A percentile compares a stretch with the other conserved stretches of the same genome.
Conservation (phyloP, 2,888 invertebrate genomes). For the Acleris literana region DNA sequence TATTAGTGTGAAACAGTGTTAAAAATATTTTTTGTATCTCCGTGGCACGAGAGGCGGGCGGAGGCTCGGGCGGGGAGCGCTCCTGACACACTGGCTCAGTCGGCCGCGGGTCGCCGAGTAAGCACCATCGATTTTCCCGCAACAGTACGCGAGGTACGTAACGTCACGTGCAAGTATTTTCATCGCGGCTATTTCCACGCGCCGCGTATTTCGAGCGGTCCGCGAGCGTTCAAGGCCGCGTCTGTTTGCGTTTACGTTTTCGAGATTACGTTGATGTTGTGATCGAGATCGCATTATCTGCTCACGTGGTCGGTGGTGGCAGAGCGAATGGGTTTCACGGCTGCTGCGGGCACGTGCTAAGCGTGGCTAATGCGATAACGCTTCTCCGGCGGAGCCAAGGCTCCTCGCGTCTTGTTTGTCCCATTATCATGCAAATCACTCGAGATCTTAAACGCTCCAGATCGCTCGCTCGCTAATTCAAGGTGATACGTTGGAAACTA, state of each 20-base stretch:
- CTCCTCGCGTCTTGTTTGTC: constrained; percentile 44
- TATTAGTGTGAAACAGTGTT: constrained; percentile 64
- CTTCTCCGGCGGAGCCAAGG: constrained; percentile 46
- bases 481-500: constrained; percentile 11
- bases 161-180: constrained; percentile 80
- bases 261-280: constrained; percentile 62
- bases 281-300: constrained; percentile 51
- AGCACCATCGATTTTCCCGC: constrained; percentile 82
- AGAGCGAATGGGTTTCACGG: constrained; percentile 71
- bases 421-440: constrained; percentile 45
- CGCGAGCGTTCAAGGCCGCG: constrained; percentile 80
- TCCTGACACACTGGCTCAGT: constrained; percentile 85
- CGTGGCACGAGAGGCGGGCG: constrained; percentile 74
- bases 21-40: constrained; percentile 63
- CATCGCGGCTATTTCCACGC: constrained; percentile 78
- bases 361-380: constrained; percentile 68
- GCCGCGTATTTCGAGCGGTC: constrained; percentile 77
- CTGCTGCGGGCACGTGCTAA: constrained; percentile 56
- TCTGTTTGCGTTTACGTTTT: constrained; percentile 74
- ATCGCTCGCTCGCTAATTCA: constrained; percentile 12
- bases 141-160: constrained; percentile 78
- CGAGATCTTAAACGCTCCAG: constrained; percentile 10
- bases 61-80: constrained; percentile 78
- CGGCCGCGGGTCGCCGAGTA: constrained; percentile 80
- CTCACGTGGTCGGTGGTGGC: constrained; percentile 56